Conservation (phyloP, 2,888 invertebrate genomes). For the Eurytoma californica region DNA sequence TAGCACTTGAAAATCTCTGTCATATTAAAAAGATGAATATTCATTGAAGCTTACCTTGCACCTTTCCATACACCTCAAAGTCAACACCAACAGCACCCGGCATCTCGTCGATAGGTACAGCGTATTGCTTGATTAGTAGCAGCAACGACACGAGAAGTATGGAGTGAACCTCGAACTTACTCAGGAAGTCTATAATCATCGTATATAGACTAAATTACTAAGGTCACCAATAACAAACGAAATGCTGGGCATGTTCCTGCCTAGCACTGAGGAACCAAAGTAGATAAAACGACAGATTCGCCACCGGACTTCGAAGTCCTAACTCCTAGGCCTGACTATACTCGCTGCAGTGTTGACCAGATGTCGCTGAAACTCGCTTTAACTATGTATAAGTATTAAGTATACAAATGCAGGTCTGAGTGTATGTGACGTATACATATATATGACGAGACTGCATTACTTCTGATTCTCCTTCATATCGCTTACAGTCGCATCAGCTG, state of each 20-base stretch:
- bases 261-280: background rate
- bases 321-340: too few relatives aligned
- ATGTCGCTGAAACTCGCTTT: too few relatives aligned
- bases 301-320: too few relatives aligned
- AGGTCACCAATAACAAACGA: constrained; percentile 42
- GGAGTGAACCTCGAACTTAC: constrained; percentile 53
- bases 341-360: too few relatives aligned
- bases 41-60: constrained; percentile 67
- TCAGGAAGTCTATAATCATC: constrained; percentile 37
- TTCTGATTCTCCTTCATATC: background rate
- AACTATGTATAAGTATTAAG: too few relatives aligned
- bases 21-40: background rate
- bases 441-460: too few relatives aligned
- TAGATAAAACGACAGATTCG: too few relatives aligned
- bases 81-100: constrained; percentile 68
- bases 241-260: constrained; percentile 11
- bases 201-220: constrained; percentile 33
- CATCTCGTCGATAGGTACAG: constrained; percentile 56
- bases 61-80: constrained; percentile 73
- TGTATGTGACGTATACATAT: background rate
- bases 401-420: background rate
- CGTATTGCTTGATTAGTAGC: background rate
- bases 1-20: background rate
- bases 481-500: background rate
- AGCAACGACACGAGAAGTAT: constrained; percentile 37